A percentile compares a stretch with the other conserved stretches of the same genome.
phyloP scores from a whole-genome alignment of 2,797 vertebrate species.

The Eospalax fontanierii region DNA sequence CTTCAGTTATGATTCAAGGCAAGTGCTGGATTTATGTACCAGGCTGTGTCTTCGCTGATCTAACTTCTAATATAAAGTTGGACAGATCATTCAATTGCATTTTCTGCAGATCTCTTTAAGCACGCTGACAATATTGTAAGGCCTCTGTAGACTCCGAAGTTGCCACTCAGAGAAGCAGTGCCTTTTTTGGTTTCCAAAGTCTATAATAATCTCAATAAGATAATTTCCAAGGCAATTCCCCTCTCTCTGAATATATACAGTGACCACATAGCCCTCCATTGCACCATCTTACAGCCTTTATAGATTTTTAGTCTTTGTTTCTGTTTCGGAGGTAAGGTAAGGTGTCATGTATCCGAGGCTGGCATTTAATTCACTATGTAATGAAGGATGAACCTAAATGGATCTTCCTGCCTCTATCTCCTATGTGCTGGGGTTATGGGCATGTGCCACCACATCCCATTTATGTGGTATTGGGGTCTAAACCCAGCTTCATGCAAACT shows the following conservation, averaged over 20 bases:
- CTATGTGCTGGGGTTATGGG: neutral
- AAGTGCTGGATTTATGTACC: neutral
- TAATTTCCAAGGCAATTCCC: neutral
- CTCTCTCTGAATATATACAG: neutral
- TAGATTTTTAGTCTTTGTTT: neutral
- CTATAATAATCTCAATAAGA: neutral
- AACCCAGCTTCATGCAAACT: neutral
- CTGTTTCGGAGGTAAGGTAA: neutral
- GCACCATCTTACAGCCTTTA: neutral
- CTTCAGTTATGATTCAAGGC: neutral
- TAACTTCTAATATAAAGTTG: neutral
- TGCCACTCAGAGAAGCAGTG: neutral
- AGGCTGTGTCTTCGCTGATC: neutral
- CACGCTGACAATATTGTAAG: neutral
- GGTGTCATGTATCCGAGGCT: neutral
- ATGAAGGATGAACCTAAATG: neutral
- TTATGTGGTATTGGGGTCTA: neutral
- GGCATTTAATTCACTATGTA: neutral
- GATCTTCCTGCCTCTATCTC: neutral
- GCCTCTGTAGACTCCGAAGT: neutral
- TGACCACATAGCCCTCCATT: neutral
- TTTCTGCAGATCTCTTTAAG: neutral
- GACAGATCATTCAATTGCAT: neutral
- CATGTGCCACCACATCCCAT: neutral
- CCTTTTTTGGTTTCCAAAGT: conserved; percentile 19